Base-by-base conservation (phyloP, 2,113 vertebrate genomes). In the Brienomyrus brachyistius region DNA sequence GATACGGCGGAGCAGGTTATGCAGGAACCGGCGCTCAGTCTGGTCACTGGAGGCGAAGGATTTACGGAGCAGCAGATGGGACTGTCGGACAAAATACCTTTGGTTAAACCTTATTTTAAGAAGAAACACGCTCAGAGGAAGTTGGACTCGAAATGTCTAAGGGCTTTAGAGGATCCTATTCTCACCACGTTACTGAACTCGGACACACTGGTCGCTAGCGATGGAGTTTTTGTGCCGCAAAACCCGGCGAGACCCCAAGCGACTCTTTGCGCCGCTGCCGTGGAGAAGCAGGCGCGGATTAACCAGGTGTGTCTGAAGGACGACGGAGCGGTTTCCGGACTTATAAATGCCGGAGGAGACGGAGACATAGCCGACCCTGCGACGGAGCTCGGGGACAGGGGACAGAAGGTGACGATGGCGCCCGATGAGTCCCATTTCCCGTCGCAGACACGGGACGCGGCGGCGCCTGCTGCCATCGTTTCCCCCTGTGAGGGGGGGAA, bases 101-200 rank as follows among this genome's bases (percentile, higher is more conserved):
- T 98, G 0, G 94, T 98, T 93, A 99, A 99, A 90, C 97, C 98
- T n/a, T 98, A 96, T 93, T 98, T 99, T 92, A 99, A 99, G 94
- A 99, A 99, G 95, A 99, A 99, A 91, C 97, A 96, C 86, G 94
- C 93, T 62, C 96, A 95, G 92, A 98, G 98, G 93, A 97, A 98
- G 88, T 90, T 99, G 92, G 97, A 97, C 90, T 83, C 97, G 0
- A 97, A 98, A 92, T 96, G 97, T 27, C 93, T 99, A n/a, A 96
- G 97, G 56, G 97, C 98, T 88, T 89, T 99, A 93, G 93, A 96
- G 94, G 94, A 97, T 80, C 98, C 98, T 0, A 97, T 99, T 89
- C 96, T 99, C 21, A 98, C 95, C 91, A 97, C 96, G 80, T 90
- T 99, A 88, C 93, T 99, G 84, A 97, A 96, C 90, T 94, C 97